Evolutionary conservation across 2,797 vertebrate genomes (phyloP).

Genomic region (Pantherophis vulpinus): DNA sequence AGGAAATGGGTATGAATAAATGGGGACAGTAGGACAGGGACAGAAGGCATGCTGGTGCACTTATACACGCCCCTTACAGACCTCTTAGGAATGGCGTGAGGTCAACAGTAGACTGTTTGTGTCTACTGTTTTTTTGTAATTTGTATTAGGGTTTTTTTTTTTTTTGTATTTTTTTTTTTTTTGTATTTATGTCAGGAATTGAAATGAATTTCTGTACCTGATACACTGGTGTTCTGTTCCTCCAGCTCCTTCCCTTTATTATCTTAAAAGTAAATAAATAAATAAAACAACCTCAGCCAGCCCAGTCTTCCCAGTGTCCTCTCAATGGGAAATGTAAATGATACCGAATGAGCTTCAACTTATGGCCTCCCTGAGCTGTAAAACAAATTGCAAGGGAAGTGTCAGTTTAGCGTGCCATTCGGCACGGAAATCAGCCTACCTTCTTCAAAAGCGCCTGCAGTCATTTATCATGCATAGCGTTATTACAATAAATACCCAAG

Average conservation of each 20-base stretch:
- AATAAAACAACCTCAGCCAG: not conserved
- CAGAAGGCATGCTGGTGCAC: no score
- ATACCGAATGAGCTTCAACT: not conserved
- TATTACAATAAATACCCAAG: constrained; percentile 15
- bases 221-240: not conserved
- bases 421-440: not conserved
- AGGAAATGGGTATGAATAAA: no score
- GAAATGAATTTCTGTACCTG: not conserved
- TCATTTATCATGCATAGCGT: not conserved
- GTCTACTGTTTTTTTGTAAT: no score
- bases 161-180: no score
- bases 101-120: no score
- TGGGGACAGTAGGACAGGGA: no score
- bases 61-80: no score
- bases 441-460: not conserved
- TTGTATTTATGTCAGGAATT: not conserved
- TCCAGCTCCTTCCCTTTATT: not conserved
- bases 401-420: not conserved
- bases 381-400: not conserved
- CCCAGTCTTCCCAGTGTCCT: not conserved
- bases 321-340: not conserved
- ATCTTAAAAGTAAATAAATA: not conserved
- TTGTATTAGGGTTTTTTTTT: no score
- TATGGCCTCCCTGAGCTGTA: not conserved
- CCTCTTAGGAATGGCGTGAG: no score